phyloP scores from a whole-genome alignment of 2,113 vertebrate genomes.

The human region GRCh38 chr21:32178001-32178500 shows the following conservation, averaged over 20 bases:
- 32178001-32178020: no score
- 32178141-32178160: no score
- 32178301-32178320: not conserved
- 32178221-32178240: not conserved
- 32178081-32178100: no score
- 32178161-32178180: no score
- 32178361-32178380: not conserved
- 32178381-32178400: not conserved
- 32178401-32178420: not conserved
- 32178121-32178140: no score
- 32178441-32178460: constrained; percentile 16
- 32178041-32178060: no score
- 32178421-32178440: not conserved
- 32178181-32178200: no score
- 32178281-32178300: not conserved
- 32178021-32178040: no score
- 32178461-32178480: not conserved
- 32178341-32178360: not conserved
- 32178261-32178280: not conserved
- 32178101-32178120: no score
- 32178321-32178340: not conserved
- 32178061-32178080: no score
- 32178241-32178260: not conserved
- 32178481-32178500: not conserved
- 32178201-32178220: no score